Evolutionary conservation across 2,797 vertebrate genomes (phyloP).

Genomic region (Esox lucius): DNA sequence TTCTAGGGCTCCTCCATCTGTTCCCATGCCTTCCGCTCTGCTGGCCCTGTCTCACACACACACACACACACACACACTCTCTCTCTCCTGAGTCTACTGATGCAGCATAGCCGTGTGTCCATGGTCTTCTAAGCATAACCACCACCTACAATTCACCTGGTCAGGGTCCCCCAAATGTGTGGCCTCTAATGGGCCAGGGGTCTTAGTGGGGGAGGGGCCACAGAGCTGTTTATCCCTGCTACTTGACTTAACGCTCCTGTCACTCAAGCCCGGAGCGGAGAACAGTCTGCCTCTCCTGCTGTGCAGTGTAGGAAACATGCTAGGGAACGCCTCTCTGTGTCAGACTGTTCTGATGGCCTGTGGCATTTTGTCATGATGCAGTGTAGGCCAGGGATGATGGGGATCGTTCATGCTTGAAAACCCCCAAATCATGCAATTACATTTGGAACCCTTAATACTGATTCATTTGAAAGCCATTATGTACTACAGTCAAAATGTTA

Average conservation of each 20-base stretch:
- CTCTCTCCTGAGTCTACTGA: neutral
- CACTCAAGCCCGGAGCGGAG: slow-evolving; percentile 3
- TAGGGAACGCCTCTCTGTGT: neutral
- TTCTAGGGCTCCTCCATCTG: slow-evolving; percentile 30
- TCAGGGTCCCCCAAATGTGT: neutral
- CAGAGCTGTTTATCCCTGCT: neutral
- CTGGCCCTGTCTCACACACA: slow-evolving; percentile 15
- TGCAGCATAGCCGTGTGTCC: neutral
- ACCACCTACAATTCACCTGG: neutral
- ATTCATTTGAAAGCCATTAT: too few species aligned
- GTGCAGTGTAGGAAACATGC: slow-evolving; percentile 9
- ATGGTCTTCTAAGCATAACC: neutral
- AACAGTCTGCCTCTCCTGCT: neutral
- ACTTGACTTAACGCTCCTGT: slow-evolving; percentile 21
- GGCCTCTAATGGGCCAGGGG: neutral
- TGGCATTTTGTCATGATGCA: too few species aligned
- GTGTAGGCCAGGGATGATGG: neutral
- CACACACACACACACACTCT: slow-evolving; percentile 5
- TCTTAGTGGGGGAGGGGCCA: neutral
- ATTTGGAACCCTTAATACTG: too few species aligned
- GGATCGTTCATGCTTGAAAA: neutral
- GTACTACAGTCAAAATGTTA: too few species aligned
- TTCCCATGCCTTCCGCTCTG: slow-evolving; percentile 29
- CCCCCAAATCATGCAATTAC: too few species aligned
- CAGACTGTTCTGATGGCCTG: neutral